A percentile compares a stretch with the other conserved stretches of the same genome.
phyloP scores from a whole-genome alignment of 2,888 invertebrate genomes.

The Philereme transversata region DNA sequence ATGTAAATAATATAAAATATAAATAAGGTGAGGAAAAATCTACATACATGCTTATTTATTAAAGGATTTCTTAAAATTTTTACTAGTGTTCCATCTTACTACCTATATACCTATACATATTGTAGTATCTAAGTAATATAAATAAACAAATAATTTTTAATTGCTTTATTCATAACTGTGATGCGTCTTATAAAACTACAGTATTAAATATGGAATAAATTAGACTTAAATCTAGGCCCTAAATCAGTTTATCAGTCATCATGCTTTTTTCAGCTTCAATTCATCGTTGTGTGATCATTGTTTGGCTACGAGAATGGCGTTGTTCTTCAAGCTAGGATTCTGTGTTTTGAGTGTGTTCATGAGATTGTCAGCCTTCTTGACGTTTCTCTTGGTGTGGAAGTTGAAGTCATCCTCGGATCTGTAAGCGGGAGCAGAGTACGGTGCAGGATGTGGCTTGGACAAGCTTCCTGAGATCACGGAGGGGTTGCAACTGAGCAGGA shows the following conservation, averaged over 20 bases:
- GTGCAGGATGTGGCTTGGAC: conserved; percentile 55
- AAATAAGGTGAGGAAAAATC: no score
- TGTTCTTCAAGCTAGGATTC: conserved; percentile 41
- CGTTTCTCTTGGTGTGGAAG: conserved; percentile 66
- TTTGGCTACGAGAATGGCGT: conserved; percentile 38
- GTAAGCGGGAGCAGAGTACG: conserved; percentile 58
- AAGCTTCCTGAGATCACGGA: conserved; percentile 68
- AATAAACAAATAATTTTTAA: conserved; percentile 24
- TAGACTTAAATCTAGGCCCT: conserved; percentile 25
- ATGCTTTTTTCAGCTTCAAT: conserved; percentile 1
- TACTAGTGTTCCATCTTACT: no score
- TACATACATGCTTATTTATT: no score
- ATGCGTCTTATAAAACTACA: conserved; percentile 39
- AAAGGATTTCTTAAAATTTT: no score
- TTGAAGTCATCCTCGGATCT: conserved; percentile 61
- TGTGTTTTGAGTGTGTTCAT: conserved; percentile 33
- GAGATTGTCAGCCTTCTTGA: conserved; percentile 46
- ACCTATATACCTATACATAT: no score
- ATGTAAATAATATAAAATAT: no score
- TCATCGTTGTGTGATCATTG: conserved; percentile 23
- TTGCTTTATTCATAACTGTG: conserved; percentile 45
- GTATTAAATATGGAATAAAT: conserved; percentile 28
- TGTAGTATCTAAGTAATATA: not conserved
- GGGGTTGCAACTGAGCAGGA: conserved; percentile 74
- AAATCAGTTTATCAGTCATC: conserved; percentile 16